Conservation (phyloP, 2,888 invertebrate genomes). For the Spisula subtruncata region DNA sequence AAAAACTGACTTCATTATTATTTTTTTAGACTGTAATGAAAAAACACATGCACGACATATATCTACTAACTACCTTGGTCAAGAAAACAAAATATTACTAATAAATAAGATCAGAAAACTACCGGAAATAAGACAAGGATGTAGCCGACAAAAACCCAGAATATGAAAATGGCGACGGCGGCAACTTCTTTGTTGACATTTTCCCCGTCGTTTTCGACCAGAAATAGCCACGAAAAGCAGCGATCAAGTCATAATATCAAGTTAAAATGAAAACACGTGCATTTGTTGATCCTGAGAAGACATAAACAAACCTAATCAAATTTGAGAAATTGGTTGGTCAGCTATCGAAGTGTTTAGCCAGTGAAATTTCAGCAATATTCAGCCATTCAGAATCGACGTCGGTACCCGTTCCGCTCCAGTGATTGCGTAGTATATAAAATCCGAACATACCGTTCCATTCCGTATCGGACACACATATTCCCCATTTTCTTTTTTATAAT, state of each 20-base stretch:
- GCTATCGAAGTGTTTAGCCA: constrained; percentile 79
- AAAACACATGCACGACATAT: no score
- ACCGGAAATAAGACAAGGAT: constrained; percentile 22
- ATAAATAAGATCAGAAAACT: background rate
- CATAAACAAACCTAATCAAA: constrained; percentile 72
- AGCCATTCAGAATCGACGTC: constrained; percentile 81
- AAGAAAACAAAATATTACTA: no score
- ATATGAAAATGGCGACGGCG: constrained; percentile 34
- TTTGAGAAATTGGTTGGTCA: constrained; percentile 86
- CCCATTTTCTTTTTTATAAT: no score
- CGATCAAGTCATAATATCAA: background rate
- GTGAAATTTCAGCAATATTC: constrained; percentile 84
- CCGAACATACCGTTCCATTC: background rate
- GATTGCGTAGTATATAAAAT: background rate
- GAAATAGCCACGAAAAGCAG: background rate
- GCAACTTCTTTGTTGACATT: constrained; percentile 43
- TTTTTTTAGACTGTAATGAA: no score
- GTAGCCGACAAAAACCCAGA: background rate
- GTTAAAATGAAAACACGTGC: constrained; percentile 51
- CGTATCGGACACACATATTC: no score
- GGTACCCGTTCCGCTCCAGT: constrained; percentile 1
- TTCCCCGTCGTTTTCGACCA: background rate
- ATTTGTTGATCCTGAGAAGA: constrained; percentile 48
- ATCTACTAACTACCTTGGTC: no score
- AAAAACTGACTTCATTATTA: no score